Evolutionary conservation across 2,113 vertebrate genomes (phyloP).

Genomic region (Platycercus adscitus): DNA sequence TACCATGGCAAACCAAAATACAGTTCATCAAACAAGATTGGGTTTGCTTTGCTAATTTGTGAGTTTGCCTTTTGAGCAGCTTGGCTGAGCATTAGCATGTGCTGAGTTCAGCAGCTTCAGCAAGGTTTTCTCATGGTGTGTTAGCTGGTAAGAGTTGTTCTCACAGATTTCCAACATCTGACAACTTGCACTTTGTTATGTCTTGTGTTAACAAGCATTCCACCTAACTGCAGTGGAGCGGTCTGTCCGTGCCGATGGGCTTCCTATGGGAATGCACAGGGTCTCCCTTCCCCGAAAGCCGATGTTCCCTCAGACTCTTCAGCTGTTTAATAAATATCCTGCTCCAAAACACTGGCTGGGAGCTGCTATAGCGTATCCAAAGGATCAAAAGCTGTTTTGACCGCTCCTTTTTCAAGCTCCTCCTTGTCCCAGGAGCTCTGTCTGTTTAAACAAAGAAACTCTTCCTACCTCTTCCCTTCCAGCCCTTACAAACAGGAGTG

Average conservation of each 20-base stretch:
- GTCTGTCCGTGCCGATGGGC: background rate
- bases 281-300: background rate
- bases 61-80: background rate
- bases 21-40: background rate
- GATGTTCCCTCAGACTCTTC: background rate
- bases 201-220: background rate
- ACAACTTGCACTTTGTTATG: background rate
- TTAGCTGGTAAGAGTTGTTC: background rate
- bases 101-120: background rate
- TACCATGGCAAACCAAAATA: background rate
- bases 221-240: background rate
- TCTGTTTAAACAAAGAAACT: conserved; percentile 30
- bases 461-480: conserved; percentile 19
- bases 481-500: background rate
- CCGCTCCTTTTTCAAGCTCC: background rate
- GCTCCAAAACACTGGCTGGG: background rate
- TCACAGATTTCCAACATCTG: background rate
- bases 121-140: background rate
- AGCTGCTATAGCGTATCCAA: background rate
- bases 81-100: background rate
- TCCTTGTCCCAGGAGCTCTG: conserved; percentile 16
- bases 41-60: background rate
- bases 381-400: conserved; percentile 35
- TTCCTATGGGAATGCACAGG: background rate
- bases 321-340: background rate